These are phyloP conservation scores for Camponotus pennsylvanicus DNA, from an alignment of 1,140 invertebrate genomes.

Conservation along the genomic window DNA sequence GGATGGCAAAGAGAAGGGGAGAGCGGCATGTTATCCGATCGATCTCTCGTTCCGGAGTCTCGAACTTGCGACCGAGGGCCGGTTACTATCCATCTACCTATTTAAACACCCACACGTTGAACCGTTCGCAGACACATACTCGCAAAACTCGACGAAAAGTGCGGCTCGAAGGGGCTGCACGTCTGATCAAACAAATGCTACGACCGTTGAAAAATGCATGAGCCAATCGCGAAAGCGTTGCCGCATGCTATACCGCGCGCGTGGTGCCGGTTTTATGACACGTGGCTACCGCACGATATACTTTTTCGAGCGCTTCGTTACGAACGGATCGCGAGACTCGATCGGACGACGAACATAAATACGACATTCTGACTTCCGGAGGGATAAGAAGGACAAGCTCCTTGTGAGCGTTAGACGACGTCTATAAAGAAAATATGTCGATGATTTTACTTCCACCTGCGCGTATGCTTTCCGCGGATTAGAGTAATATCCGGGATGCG, in stretches of 20 bases:
- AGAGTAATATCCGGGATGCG: slow-evolving; percentile 18
- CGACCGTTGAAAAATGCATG: slow-evolving; percentile 75
- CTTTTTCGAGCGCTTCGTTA: not conserved
- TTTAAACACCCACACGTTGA: not conserved
- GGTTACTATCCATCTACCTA: slow-evolving; percentile 43
- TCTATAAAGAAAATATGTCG: not conserved
- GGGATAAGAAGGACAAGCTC: not conserved
- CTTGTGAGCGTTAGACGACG: not conserved
- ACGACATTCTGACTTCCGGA: not conserved
- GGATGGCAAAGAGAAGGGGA: not conserved
- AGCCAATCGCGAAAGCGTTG: slow-evolving; percentile 71
- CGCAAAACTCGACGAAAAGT: slow-evolving; percentile 54
- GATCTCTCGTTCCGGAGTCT: slow-evolving; percentile 33
- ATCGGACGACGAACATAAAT: not conserved
- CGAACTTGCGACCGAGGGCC: slow-evolving; percentile 26
- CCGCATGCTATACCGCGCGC: not conserved
- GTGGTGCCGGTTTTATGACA: not conserved
- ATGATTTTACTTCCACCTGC: not conserved
- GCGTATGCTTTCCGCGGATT: not conserved
- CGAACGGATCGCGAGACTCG: not conserved
- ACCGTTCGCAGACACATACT: not conserved
- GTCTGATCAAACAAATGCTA: slow-evolving; percentile 76
- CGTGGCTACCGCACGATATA: slow-evolving; percentile 10
- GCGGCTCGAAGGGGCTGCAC: slow-evolving; percentile 47
- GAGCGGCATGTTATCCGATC: slow-evolving; percentile 23